Conservation (phyloP, 2,113 vertebrate genomes). For the Dicaeum eximium region DNA sequence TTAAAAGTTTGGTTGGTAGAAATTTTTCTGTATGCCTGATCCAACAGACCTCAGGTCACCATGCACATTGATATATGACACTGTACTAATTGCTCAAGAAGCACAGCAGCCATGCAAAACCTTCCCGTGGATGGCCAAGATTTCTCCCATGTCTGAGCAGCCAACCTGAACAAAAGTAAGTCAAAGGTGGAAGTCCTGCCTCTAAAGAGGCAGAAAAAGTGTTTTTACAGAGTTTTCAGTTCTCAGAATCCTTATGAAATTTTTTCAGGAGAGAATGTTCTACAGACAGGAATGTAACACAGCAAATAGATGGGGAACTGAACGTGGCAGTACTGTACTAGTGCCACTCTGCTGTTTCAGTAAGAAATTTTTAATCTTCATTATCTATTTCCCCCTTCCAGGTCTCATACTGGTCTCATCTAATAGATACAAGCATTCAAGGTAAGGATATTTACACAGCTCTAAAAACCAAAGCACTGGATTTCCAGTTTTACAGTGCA, state of each 20-base stretch:
- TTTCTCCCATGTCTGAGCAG: not conserved
- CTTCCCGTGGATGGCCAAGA: accelerated
- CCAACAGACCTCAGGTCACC: accelerated
- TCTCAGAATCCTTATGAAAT: not conserved
- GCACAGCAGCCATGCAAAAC: not conserved
- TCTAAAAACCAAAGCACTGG: not conserved
- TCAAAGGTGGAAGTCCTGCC: not conserved
- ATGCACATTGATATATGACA: not conserved
- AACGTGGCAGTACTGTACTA: not conserved
- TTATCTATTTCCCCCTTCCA: not conserved
- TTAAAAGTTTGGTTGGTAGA: not conserved
- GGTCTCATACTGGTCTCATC: not conserved
- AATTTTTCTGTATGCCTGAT: not conserved
- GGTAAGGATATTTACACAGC: not conserved
- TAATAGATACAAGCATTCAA: not conserved
- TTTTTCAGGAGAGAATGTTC: not conserved
- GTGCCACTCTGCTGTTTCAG: not conserved
- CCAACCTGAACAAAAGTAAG: not conserved
- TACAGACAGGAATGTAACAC: not conserved
- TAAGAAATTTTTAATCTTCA: not conserved
- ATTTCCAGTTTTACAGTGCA: not conserved
- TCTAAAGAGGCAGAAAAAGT: not conserved
- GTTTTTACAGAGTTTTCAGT: not conserved
- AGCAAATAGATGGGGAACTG: not conserved
- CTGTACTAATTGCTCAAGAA: not conserved